These are phyloP conservation scores for Sarcophaga caerulescens DNA, from an alignment of 2,888 invertebrate species.

Conservation along the genomic window DNA sequence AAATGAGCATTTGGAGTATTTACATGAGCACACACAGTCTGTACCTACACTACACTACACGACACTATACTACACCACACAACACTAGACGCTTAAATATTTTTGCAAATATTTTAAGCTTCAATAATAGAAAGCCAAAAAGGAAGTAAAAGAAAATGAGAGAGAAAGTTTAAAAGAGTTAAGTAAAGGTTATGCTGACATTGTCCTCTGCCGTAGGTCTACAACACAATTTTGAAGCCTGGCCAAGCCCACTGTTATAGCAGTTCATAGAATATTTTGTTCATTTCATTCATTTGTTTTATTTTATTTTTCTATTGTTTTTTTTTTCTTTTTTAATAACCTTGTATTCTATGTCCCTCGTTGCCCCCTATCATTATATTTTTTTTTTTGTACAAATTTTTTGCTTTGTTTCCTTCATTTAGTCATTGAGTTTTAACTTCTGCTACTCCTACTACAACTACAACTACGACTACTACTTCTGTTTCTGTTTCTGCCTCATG, in stretches of 20 bases:
- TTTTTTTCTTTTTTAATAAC: not conserved
- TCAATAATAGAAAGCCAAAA: slow-evolving; percentile 32
- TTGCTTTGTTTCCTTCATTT: slow-evolving; percentile 14
- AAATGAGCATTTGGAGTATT: slow-evolving; percentile 75
- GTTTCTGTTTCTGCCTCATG: not conserved
- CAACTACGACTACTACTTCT: too few relatives aligned
- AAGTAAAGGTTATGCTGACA: slow-evolving; percentile 43
- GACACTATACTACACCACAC: too few relatives aligned
- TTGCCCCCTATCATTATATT: not conserved
- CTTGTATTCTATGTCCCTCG: not conserved
- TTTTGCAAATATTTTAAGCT: slow-evolving; percentile 57
- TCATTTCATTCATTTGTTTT: too few relatives aligned
- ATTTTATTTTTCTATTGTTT: too few relatives aligned
- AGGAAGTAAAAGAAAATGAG: slow-evolving; percentile 4
- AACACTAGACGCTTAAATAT: not conserved
- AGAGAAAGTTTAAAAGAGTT: not conserved
- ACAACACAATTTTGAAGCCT: not conserved
- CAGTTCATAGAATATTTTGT: too few relatives aligned
- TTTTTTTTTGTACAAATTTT: too few relatives aligned
- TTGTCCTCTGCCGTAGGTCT: slow-evolving; percentile 6
- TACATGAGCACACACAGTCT: slow-evolving; percentile 36
- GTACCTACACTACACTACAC: not conserved
- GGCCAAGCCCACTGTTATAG: slow-evolving; percentile 1
- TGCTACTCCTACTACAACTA: not conserved
- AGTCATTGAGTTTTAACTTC: slow-evolving; percentile 10